These are phyloP conservation scores for Drosophila suzukii DNA, from an alignment of 1,140 invertebrate genomes.

Conservation along the genomic window DNA sequence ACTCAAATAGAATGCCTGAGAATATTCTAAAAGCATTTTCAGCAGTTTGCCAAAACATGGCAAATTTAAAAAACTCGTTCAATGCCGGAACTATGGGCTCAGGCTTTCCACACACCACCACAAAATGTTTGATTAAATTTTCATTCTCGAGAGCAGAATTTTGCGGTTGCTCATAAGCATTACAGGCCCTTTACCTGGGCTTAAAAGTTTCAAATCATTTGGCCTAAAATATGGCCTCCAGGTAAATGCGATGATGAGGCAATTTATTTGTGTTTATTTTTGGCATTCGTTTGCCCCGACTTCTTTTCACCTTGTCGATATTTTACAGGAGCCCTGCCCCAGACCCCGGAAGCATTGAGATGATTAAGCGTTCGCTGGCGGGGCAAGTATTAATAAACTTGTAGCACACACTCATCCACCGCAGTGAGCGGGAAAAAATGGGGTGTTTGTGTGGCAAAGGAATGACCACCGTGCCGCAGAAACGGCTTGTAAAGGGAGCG, in stretches of 20 bases:
- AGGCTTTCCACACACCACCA: background rate
- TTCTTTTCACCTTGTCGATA: slow-evolving; percentile 42
- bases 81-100: background rate
- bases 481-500: slow-evolving; percentile 49
- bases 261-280: slow-evolving; percentile 55
- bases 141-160: slow-evolving; percentile 12
- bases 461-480: slow-evolving; percentile 54
- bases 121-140: slow-evolving; percentile 42
- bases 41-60: background rate
- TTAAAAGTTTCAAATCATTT: slow-evolving; percentile 48
- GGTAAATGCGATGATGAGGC: slow-evolving; percentile 51
- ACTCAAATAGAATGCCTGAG: slow-evolving; percentile 24
- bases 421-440: slow-evolving; percentile 3
- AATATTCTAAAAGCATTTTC: slow-evolving; percentile 38
- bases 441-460: slow-evolving; percentile 11
- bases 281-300: slow-evolving; percentile 9
- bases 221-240: slow-evolving; percentile 35
- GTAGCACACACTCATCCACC: slow-evolving; percentile 27
- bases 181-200: slow-evolving; percentile 2
- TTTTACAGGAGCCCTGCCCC: slow-evolving; percentile 31
- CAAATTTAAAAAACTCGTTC: slow-evolving; percentile 8
- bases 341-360: slow-evolving; percentile 30
- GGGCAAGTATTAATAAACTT: slow-evolving; percentile 66
- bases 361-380: slow-evolving; percentile 64
- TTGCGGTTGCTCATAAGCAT: slow-evolving; percentile 24